These are phyloP conservation scores for Onychomys torridus DNA, from an alignment of 2,797 vertebrate species.

Conservation along the genomic window DNA sequence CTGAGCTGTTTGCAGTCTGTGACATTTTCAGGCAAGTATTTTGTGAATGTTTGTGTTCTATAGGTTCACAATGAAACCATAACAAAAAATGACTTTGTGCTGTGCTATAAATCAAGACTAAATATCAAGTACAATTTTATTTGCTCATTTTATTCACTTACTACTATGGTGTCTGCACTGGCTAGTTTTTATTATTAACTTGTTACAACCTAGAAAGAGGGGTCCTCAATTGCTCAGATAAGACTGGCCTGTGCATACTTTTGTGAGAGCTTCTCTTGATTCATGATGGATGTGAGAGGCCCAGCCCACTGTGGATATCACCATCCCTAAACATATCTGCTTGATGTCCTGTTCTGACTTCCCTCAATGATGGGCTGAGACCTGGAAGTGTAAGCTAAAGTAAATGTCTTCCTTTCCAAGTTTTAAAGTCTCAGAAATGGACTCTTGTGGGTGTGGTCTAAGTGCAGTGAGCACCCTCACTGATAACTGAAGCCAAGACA, in stretches of 20 bases:
- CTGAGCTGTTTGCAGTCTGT: background rate
- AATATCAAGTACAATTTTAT: background rate
- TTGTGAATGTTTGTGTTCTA: constrained; percentile 1
- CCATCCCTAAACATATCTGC: background rate
- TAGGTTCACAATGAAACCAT: background rate
- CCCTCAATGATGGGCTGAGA: too few relatives aligned
- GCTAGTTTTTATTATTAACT: background rate
- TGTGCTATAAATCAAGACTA: background rate
- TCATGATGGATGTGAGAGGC: background rate
- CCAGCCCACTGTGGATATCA: background rate
- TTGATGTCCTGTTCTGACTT: background rate
- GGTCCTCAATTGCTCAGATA: background rate
- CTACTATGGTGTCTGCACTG: background rate
- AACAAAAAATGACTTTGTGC: background rate
- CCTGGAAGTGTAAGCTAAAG: background rate
- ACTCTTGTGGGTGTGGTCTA: background rate
- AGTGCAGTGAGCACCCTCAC: background rate
- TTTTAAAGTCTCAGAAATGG: background rate
- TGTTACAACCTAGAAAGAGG: background rate
- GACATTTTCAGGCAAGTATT: background rate
- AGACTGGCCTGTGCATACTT: background rate
- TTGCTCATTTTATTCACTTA: background rate
- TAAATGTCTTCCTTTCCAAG: background rate
- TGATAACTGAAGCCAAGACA: background rate
- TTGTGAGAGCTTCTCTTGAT: background rate